phyloP scores from a whole-genome alignment of 2,113 vertebrate species.

The Macquaria ambigua region DNA sequence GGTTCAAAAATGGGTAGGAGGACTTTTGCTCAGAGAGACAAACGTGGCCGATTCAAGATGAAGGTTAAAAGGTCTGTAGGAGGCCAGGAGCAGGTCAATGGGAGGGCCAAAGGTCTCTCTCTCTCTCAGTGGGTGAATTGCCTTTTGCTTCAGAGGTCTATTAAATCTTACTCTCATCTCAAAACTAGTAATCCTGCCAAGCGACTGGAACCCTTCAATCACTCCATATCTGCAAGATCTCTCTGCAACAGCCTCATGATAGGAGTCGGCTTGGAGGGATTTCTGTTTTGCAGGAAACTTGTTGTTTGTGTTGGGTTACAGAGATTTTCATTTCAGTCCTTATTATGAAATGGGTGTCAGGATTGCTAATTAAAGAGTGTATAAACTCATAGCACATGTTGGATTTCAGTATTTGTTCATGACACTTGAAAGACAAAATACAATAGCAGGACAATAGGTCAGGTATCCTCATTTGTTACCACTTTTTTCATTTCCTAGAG shows the following conservation, averaged over 20 bases:
- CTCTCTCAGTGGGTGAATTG: conserved; percentile 48
- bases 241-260: conserved; percentile 59
- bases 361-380: background rate
- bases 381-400: background rate
- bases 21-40: conserved; percentile 35
- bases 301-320: conserved; percentile 48
- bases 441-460: background rate
- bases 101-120: conserved; percentile 54
- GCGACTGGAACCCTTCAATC: conserved; percentile 74
- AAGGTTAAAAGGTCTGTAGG: conserved; percentile 60
- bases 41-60: conserved; percentile 24
- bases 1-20: conserved; percentile 8
- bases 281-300: conserved; percentile 49
- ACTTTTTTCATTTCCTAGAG: background rate
- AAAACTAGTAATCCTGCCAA: conserved; percentile 73
- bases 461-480: background rate
- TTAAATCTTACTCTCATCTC: conserved; percentile 78
- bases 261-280: conserved; percentile 37
- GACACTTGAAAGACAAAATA: background rate
- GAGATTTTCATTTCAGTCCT: conserved; percentile 16
- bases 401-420: background rate
- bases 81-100: conserved; percentile 53
- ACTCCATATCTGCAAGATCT: conserved; percentile 63
- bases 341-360: background rate
- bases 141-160: conserved; percentile 68